Evolutionary conservation across 1,140 invertebrate species (phyloP).

Genomic region (Sarcophaga bullata): DNA sequence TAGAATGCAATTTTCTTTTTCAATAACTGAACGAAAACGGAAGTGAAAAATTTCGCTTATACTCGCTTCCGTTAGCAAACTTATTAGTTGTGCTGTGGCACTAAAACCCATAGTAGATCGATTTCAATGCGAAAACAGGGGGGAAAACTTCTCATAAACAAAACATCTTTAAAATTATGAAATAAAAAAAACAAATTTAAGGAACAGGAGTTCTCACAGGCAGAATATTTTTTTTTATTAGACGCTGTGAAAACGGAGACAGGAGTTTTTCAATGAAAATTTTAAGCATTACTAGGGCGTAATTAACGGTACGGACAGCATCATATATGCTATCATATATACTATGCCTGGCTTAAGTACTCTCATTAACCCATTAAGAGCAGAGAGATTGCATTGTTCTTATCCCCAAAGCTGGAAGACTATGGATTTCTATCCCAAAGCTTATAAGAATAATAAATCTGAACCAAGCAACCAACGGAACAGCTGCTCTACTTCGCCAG

Average conservation of each 20-base stretch:
- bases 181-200: background rate
- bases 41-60: slow-evolving; percentile 21
- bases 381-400: too few species aligned
- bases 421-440: too few species aligned
- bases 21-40: slow-evolving; percentile 22
- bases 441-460: too few species aligned
- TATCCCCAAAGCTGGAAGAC: too few species aligned
- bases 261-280: background rate
- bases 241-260: background rate
- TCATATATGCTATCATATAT: too few species aligned
- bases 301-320: too few species aligned
- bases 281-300: too few species aligned
- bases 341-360: too few species aligned
- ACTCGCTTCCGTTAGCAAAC: background rate
- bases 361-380: too few species aligned
- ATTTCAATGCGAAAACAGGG: background rate
- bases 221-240: background rate
- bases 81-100: background rate
- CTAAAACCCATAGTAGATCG: background rate
- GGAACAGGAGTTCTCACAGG: background rate
- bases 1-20: slow-evolving; percentile 9
- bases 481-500: too few species aligned
- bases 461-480: too few species aligned
- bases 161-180: background rate
- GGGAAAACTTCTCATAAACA: slow-evolving; percentile 18